These are phyloP conservation scores for Tolmerus cingulatus DNA, from an alignment of 2,888 invertebrate genomes.

Conservation along the genomic window DNA sequence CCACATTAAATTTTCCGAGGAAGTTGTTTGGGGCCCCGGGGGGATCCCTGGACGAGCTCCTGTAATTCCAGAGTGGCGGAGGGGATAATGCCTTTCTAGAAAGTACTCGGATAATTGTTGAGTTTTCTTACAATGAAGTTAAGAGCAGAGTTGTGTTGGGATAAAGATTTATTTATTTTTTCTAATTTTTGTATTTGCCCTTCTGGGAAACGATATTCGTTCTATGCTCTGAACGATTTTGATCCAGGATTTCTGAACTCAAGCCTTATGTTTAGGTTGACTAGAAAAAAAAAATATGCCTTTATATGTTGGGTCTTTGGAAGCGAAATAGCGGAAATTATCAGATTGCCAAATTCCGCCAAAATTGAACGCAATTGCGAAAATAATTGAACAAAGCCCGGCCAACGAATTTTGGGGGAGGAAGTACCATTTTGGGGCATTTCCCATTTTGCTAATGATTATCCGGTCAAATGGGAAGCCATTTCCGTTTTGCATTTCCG, in stretches of 20 bases:
- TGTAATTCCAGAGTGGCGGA: background rate
- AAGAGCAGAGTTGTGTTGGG: background rate
- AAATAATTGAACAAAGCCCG: background rate
- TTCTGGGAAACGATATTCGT: background rate
- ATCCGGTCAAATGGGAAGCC: background rate
- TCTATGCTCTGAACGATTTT: too few species aligned
- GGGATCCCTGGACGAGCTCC: background rate
- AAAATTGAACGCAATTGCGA: background rate
- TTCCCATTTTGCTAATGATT: background rate
- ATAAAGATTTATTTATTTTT: background rate
- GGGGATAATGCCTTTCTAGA: background rate
- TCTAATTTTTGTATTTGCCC: background rate
- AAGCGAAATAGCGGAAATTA: background rate
- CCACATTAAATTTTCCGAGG: constrained; percentile 23
- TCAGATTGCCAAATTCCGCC: background rate
- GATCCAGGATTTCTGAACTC: too few species aligned
- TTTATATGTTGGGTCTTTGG: background rate
- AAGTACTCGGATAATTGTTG: background rate
- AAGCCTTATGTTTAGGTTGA: too few species aligned
- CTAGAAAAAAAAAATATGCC: background rate
- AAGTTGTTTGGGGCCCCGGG: background rate
- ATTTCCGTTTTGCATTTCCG: background rate
- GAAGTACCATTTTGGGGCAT: background rate
- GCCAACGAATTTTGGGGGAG: background rate
- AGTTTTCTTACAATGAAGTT: background rate